Base-by-base conservation (phyloP, 1,140 invertebrate species). In the Drosophila willistoni region DNA sequence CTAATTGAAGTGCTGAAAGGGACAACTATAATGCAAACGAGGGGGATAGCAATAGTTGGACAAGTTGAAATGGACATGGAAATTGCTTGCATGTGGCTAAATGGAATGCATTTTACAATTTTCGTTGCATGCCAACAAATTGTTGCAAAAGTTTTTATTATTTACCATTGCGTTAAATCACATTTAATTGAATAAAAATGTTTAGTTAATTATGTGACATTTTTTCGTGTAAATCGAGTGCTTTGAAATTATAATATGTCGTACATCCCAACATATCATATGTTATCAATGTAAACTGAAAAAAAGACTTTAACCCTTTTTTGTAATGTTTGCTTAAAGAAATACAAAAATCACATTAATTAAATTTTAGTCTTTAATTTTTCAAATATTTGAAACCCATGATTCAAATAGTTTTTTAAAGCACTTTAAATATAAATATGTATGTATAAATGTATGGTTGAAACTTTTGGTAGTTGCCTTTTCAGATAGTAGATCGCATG, bases 1-100 rank as follows among this genome's bases (percentile, higher is more conserved):
- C 68, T 74, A 74, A 74, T 74, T 74, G 72, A 74, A 74, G 47
- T 17, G 67, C 13, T 29, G 14, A 55, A 51, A 55, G 56, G 33
- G 7, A 13, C 36, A 42, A 2, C 2, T 19, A 34, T n/a, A 36
- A 39, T 17, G 56, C 56, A 39, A 39, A 19, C 14, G 56, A 59
- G 33, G 14, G 14, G 34, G 56, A 39, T 33, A 17, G 56, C 14
- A 36, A 59, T 34, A 39, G 29, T 29, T 17, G 33, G 56, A 14
- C 14, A 36, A 36, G 56, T 59, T 10, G 34, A 59, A 33, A 39
- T 59, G 56, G 56, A 59, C 56, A 59, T 59, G 33, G 33, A 59
- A 59, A 59, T 39, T 59, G 56, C 56, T 14, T 59, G 56, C 56
- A 59, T 59, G 56, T 59, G 56, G 17, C 56, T n/a, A 36, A 59